Evolutionary conservation across 2,888 invertebrate species (phyloP).

Genomic region (Nomada fucata): DNA sequence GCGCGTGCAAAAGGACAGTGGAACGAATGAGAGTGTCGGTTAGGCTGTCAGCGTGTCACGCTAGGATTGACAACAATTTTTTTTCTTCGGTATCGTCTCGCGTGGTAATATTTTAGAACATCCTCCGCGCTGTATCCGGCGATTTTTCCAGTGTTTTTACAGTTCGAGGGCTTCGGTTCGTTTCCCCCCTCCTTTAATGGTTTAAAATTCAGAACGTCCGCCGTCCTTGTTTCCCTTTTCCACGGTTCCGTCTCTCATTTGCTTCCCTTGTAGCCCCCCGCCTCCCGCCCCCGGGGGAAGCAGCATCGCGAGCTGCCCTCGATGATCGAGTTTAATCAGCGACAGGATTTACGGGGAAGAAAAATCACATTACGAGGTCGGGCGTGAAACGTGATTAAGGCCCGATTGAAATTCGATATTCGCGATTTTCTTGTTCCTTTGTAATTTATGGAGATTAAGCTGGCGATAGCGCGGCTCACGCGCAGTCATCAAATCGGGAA

Average conservation of each 20-base stretch:
- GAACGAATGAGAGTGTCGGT: too few relatives aligned
- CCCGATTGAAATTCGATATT: conserved; percentile 64
- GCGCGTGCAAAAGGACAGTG: too few relatives aligned
- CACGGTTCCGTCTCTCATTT: background rate
- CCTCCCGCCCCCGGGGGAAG: background rate
- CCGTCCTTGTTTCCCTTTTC: background rate
- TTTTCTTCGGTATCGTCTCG: background rate
- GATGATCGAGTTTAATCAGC: conserved; percentile 56
- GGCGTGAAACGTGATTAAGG: conserved; percentile 54
- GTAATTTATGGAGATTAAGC: conserved; percentile 56
- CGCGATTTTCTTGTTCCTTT: conserved; percentile 41
- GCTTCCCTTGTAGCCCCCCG: background rate
- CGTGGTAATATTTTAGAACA: background rate
- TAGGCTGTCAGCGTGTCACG: too few relatives aligned
- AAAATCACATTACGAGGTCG: conserved; percentile 47
- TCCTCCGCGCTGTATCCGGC: too few relatives aligned
- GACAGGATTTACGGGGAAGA: conserved; percentile 42
- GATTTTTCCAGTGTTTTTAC: too few relatives aligned
- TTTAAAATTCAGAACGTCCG: conserved; percentile 1
- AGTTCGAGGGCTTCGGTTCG: background rate
- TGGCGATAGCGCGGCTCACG: conserved; percentile 16
- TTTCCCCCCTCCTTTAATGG: background rate
- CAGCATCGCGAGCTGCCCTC: background rate
- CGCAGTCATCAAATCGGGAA: conserved; percentile 18
- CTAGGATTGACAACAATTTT: background rate